Evolutionary conservation across 2,888 invertebrate species (phyloP), one percentile per base, ranked within the genome.

Genomic region (Gastracanthus pulcherrimus): DNA sequence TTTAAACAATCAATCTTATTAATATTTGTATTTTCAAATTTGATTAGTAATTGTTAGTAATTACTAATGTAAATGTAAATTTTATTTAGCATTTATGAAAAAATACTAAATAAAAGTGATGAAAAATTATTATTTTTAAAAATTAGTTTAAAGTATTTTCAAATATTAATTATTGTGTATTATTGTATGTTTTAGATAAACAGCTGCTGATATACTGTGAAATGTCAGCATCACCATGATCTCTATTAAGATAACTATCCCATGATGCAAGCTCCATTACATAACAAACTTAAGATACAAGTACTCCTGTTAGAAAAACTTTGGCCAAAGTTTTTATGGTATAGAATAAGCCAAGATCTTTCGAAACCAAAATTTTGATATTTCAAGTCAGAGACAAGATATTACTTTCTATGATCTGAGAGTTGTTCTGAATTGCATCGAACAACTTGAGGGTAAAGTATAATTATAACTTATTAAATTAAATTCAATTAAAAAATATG

Each of bases 201-300:
- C 26, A 67, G 26, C 19, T 69, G 41, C 60, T 82, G 58, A 38
- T 75, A 64, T 55, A 71, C 29, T 66, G n/a, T 45, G 76, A 55
- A 70, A 64, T 80, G 29, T 67, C 74, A 77, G 58, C 64, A 77
- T 60, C 48, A 78, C 71, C 66, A 83, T 83, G 83, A 82, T 85
- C 82, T 75, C 62, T 29, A 78, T 82, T 80, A 85, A 86, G 81
- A 88, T 87, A 88, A 83, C 83, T 83, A 84, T 82, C 83, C 87
- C 87, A 85, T 88, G 87, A 87, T 87, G 86, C 80, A 84, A 83
- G 84, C 76, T 83, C 81, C 60, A 79, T 84, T 85, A 72, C 67
- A 86, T 83, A 85, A 84, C 69, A 81, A 79, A 74, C 76, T 64
- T 82, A 84, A 83, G 80, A 84, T 82, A 78, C 80, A 74, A 82